Conservation (phyloP, 2,113 vertebrate species). For the Microcebus lehilahytsara region DNA sequence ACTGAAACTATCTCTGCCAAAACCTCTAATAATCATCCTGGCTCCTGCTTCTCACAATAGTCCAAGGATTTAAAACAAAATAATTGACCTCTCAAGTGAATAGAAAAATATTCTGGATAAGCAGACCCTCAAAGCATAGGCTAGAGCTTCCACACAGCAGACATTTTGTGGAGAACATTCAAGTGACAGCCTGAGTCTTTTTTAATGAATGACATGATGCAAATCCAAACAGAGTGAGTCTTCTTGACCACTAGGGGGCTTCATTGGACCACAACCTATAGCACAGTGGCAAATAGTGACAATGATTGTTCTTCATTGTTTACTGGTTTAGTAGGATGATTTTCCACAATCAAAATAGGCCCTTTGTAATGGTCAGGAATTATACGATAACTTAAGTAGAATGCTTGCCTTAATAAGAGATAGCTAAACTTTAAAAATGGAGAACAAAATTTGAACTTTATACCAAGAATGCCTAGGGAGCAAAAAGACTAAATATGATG, state of each 20-base stretch:
- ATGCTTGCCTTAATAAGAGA: background rate
- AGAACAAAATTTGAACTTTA: background rate
- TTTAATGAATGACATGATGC: background rate
- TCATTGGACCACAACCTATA: slow-evolving; percentile 51
- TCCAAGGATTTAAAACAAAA: background rate
- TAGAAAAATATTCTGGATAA: background rate
- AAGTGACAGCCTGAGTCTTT: background rate
- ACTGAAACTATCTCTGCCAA: background rate
- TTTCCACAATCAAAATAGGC: background rate
- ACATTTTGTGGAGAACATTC: slow-evolving; percentile 37
- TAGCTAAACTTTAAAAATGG: background rate
- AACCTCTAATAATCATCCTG: background rate
- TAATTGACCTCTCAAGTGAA: background rate
- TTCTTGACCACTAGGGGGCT: slow-evolving; percentile 80
- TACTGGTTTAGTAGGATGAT: background rate
- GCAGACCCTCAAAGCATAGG: background rate
- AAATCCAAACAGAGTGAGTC: background rate
- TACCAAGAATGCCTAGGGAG: background rate
- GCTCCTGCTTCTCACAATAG: background rate
- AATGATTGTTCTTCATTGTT: background rate
- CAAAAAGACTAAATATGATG: background rate
- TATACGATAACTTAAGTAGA: background rate
- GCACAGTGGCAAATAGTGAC: background rate
- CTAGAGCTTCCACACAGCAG: background rate
- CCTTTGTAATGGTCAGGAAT: background rate